Conservation (phyloP, 2,113 vertebrate species). For the Bufo bufo region DNA sequence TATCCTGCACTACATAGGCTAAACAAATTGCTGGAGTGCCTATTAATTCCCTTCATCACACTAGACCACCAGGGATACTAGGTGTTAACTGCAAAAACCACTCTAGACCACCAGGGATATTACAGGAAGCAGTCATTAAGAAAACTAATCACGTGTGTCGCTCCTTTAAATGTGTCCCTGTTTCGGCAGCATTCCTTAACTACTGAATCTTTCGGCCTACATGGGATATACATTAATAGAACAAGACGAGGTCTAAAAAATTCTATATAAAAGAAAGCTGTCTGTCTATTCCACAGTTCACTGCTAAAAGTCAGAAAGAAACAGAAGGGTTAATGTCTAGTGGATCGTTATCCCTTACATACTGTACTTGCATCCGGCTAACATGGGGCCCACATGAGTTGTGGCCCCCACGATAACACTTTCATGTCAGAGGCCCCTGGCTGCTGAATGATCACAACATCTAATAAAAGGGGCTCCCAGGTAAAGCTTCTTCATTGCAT, state of each 20-base stretch:
- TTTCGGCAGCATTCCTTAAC: background rate
- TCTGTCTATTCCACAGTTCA: background rate
- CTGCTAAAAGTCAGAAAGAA: background rate
- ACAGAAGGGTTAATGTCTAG: background rate
- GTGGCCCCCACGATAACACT: background rate
- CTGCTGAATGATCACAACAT: background rate
- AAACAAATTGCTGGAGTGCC: too few species aligned
- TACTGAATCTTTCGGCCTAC: background rate
- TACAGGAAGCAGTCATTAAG: background rate
- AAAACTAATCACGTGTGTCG: background rate
- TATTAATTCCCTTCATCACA: too few species aligned
- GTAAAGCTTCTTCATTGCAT: too few species aligned
- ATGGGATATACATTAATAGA: background rate
- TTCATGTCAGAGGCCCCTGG: background rate
- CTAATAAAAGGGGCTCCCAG: background rate
- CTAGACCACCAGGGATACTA: background rate
- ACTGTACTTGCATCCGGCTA: background rate
- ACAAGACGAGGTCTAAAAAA: background rate
- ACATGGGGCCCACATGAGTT: background rate
- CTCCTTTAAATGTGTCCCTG: background rate
- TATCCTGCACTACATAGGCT: too few species aligned
- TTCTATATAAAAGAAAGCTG: background rate
- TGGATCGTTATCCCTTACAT: background rate
- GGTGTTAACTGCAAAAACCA: background rate
- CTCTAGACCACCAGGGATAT: background rate